Evolutionary conservation across 2,888 invertebrate genomes (phyloP).

Genomic region (Lithophane semibrunnea): DNA sequence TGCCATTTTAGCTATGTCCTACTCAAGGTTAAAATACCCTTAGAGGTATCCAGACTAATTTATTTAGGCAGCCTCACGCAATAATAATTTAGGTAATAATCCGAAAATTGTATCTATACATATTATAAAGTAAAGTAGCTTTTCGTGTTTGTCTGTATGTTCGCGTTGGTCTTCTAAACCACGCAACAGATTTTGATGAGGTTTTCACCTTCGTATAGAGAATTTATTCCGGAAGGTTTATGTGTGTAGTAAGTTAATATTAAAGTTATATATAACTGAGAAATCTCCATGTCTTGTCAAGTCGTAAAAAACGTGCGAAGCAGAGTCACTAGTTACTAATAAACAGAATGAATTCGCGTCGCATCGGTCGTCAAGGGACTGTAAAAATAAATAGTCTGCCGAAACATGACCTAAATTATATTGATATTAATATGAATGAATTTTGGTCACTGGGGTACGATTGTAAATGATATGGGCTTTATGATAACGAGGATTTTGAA

Average conservation of each 20-base stretch:
- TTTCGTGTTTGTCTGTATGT: too few species aligned
- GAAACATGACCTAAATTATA: constrained; percentile 11
- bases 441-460: background rate
- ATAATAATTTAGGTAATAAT: constrained; percentile 34
- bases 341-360: constrained; percentile 25
- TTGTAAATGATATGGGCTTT: background rate
- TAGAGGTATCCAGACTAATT: constrained; percentile 18
- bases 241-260: too few species aligned
- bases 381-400: constrained; percentile 14
- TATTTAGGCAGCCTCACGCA: constrained; percentile 17
- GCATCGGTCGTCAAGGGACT: constrained; percentile 25
- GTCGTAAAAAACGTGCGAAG: too few species aligned
- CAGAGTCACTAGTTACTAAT: background rate
- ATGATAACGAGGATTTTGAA: background rate
- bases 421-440: constrained; percentile 10
- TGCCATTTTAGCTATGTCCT: background rate
- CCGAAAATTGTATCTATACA: constrained; percentile 18
- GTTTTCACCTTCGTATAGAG: too few species aligned
- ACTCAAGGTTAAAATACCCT: constrained; percentile 16
- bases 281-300: too few species aligned
- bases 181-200: too few species aligned
- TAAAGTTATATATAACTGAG: too few species aligned
- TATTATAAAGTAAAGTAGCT: too few species aligned
- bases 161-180: too few species aligned
- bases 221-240: too few species aligned